Evolutionary conservation across 2,113 vertebrate genomes (phyloP), one percentile per base, ranked within the genome.

Genomic region (Setophaga kirtlandii): DNA sequence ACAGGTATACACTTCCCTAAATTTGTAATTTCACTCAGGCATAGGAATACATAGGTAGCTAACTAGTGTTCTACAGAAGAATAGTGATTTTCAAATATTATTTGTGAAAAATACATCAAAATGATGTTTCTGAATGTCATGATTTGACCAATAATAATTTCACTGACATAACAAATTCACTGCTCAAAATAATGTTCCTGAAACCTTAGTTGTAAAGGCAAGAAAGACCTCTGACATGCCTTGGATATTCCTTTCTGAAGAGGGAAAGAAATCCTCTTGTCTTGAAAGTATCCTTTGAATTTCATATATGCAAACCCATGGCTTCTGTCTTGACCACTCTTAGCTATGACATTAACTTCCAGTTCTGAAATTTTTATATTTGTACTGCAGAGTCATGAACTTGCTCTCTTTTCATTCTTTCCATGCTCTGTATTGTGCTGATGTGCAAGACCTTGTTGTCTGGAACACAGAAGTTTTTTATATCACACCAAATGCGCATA

Each of bases 61-160:
- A 35, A 12, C 22, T 46, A 94, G 60, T 20, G 30, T 22, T 90
- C 55, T 74, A 68, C 25, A 77, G n/a, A 76, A 76, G 4, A 83
- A 94, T 17, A 42, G n/a, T 39, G 91, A 91, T 95, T 97, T 96
- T 96, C 90, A 96, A 65, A 70, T 90, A 74, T 78, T 62, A n/a
- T 76, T 77, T 91, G 70, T 71, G 95, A 93, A 56, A 96, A 90
- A 86, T 49, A 81, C 9, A 55, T 83, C 68, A 92, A 96, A 86
- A 91, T 88, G 15, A 49, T 90, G 47, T 91, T 96, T 89, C 62
- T 65, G 94, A 97, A 95, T 94, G 69, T 70, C 77, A 95, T 30
- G 35, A 27, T 86, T 94, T 80, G 81, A 94, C 79, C 65, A 94
- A 62, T 35, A 93, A 74, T 59, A 80, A 94, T 93, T 87, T 89